Base-by-base conservation (phyloP, 2,888 invertebrate species). In the Erebia aethiops region DNA sequence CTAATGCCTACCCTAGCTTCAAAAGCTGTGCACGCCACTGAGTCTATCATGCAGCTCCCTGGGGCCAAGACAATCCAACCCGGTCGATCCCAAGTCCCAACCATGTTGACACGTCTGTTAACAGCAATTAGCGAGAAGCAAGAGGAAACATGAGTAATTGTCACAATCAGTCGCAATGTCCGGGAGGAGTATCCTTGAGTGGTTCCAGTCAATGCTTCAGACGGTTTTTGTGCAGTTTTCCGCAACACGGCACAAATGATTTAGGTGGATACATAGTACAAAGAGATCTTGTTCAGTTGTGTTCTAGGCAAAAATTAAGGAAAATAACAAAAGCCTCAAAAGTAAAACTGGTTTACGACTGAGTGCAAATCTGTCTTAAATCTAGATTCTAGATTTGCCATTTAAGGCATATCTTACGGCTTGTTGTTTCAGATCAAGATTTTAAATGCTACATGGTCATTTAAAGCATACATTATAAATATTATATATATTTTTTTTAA, bases 121-220 rank as follows among this genome's bases (percentile, higher is more conserved):
- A 61, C 60, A 61, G 3, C 61, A 43, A 43, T 61, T 61, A 61
- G 54, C 9, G 54, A 54, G 8, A 54, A 18, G 54, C 16, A 54
- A 18, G 82, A 85, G 84, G 83, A 86, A 87, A 85, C 77, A 75
- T 72, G 77, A 79, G 72, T 71, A 75, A 76, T 77, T 77, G 75
- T 76, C 74, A 73, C 70, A 72, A 74, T 77, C 75, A 74, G 78
- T 80, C 79, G 79, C 79, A 80, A 86, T 56, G 83, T 85, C 87
- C 85, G 85, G 81, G 82, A 71, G 54, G 63, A 43, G 67, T 70
- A 77, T 74, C 72, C 77, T 78, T 78, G 78, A 73, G 51, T 2
- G 69, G 80, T 82, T 82, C 81, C 75, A 81, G 74, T 78, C 79
- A 76, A 75, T 76, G 83, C 81, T 80, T 80, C 78, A 49, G 67